Evolutionary conservation across 2,888 invertebrate species (phyloP), one percentile per base, ranked within the genome.

Genomic region (Ennomos quercinarius): DNA sequence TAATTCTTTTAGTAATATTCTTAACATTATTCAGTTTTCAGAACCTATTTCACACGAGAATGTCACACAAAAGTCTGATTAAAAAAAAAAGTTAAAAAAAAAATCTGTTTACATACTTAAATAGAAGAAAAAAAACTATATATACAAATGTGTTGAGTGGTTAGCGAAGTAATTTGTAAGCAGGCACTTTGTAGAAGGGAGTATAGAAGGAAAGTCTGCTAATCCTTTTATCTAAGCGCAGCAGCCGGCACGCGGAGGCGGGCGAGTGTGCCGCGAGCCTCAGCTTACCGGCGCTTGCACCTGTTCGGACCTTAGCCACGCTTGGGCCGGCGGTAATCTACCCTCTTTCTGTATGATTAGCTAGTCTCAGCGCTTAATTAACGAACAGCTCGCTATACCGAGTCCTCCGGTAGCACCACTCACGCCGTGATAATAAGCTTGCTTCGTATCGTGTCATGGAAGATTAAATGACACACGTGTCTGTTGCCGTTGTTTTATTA

Each of bases 161-260:
- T 72, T 68, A 59, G 46, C 55, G 40, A 11, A 58, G 59, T 63
- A 63, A 58, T 59, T 64, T 59, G 54, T 57, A 63, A 58, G 51
- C 60, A 57, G 50, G 58, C 41, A 57, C 49, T 50, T 74, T 76
- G 72, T 70, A 77, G 74, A 79, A 72, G 77, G 70, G 76, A 76
- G 75, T 72, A 81, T 6, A 27, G 27, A 27, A 27, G 5, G 82
- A 80, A 82, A 84, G 79, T 79, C 77, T 83, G 80, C 72, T 87
- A 87, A 87, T 86, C 87, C 87, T 78, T 87, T 87, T 89, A 89
- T 89, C 88, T 83, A 76, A 81, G 80, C 77, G 78, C 77, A 83
- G 81, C 88, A 87, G 83, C 77, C 86, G 83, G 80, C 67, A 73
- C 73, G 78, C 66, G 73, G 74, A 72, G 74, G 73, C 70, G 72